Evolutionary conservation across 2,113 vertebrate genomes (phyloP), one percentile per base, ranked within the genome.

Genomic region (Glaucidium brasilianum): DNA sequence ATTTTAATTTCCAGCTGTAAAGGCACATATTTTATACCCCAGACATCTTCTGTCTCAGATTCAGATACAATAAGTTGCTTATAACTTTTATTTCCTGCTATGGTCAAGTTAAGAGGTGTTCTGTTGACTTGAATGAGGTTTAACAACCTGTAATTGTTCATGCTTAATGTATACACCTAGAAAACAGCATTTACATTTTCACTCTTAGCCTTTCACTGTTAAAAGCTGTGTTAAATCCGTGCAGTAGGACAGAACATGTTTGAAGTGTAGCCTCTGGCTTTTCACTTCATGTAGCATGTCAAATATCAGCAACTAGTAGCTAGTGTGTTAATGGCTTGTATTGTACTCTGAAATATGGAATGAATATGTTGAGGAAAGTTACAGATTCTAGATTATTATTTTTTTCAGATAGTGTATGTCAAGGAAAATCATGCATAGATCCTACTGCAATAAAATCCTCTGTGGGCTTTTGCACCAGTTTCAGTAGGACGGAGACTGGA

Each of bases 241-340:
- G 26, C 32, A 26, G 47, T 60, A 85, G n/a, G 80, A 59, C 22
- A 90, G 68, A 81, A 83, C 0, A 0, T 47, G n/a, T 71, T 60
- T 89, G 39, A 82, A 75, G 63, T 26, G 21, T 62, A 71, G 53
- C n/a, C 45, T 93, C 17, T 59, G 79, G 34, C 59, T 90, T 59
- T 92, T 83, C 30, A 45, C 37, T 94, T 87, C 39, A 11, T 29
- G 15, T 59, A 69, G 35, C 34, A 9, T 29, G 39, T 68, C 16
- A 76, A 29, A 2, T 67, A 75, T 34, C 53, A 82, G 26, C 29
- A 67, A 6, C 35, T 43, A 62, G 25, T 2, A 87, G 20, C 37
- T 37, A 15, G 8, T 53, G 22, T 1, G 1, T n/a, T 58, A 55
- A n/a, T 0, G 0, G 29, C 10, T 59, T 66, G 53, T 71, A 8